A percentile compares a stretch with the other conserved stretches of the same genome.
phyloP scores from a whole-genome alignment of 2,797 vertebrate species.

The Diglossa cyanea region DNA sequence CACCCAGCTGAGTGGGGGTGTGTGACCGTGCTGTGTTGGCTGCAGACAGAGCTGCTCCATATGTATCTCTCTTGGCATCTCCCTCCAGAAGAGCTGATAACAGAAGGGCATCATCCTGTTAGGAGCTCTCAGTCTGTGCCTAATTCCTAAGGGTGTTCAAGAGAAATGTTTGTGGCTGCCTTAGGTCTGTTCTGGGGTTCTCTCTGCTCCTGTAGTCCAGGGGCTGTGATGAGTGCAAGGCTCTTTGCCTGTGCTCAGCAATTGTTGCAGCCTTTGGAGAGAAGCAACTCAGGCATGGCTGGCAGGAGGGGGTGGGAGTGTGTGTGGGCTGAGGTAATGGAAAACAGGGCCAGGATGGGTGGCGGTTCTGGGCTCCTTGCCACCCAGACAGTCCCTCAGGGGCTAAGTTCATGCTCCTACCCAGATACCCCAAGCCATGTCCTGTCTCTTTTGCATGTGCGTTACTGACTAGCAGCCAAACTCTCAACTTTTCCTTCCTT shows the following conservation, averaged over 20 bases:
- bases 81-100: neutral
- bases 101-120: neutral
- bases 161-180: neutral
- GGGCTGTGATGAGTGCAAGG: fast-evolving
- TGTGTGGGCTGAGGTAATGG: constrained; percentile 60
- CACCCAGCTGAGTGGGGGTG: neutral
- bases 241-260: neutral
- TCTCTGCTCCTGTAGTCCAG: neutral
- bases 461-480: neutral
- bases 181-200: neutral
- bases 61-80: fast-evolving
- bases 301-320: neutral
- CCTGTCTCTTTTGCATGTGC: neutral
- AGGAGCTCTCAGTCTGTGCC: neutral
- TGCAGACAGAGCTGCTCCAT: neutral
- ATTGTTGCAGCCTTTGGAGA: neutral
- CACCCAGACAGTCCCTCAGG: constrained; percentile 43
- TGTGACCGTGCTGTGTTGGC: fast-evolving
- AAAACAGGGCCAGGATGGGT: constrained; percentile 45
- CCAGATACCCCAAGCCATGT: neutral
- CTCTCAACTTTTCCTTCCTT: neutral
- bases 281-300: neutral
- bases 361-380: constrained; percentile 31
- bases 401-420: constrained; percentile 9
- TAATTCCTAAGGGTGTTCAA: neutral